Conservation (phyloP, 1,140 invertebrate species). For the Diprion similis region DNA sequence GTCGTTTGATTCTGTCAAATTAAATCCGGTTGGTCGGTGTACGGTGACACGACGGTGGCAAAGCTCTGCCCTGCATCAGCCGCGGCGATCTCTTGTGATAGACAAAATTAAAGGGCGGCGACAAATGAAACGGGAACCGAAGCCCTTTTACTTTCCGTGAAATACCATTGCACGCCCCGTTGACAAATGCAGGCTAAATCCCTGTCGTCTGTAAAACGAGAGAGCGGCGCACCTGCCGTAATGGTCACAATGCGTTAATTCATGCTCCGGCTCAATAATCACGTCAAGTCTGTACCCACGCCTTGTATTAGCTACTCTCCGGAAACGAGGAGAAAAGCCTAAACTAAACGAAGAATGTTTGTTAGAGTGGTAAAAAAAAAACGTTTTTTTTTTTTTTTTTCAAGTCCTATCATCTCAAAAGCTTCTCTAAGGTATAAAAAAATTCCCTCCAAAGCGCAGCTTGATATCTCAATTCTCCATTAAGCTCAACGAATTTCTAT, state of each 20-base stretch:
- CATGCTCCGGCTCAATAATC: neutral
- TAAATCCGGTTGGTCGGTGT: neutral
- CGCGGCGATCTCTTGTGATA: constrained; percentile 1
- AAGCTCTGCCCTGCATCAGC: neutral
- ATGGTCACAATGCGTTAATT: too few relatives aligned
- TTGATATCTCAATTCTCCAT: too few relatives aligned
- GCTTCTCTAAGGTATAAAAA: too few relatives aligned
- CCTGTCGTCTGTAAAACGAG: neutral
- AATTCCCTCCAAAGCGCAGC: too few relatives aligned
- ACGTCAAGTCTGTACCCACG: neutral
- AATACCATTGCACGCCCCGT: neutral
- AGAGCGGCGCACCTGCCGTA: too few relatives aligned
- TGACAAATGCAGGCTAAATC: neutral
- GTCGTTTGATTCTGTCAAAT: neutral
- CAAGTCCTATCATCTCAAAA: too few relatives aligned
- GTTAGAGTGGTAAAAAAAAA: too few relatives aligned
- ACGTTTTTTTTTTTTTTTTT: too few relatives aligned
- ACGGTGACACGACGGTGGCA: neutral
- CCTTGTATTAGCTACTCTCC: too few relatives aligned
- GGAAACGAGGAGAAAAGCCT: too few relatives aligned
- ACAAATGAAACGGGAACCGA: neutral
- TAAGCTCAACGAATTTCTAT: too few relatives aligned
- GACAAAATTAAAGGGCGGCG: constrained; percentile 2
- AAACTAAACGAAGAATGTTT: too few relatives aligned
- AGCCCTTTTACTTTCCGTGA: neutral